These are phyloP conservation scores for Drosophila nigricruria DNA, from an alignment of 2,888 invertebrate genomes.

Conservation along the genomic window DNA sequence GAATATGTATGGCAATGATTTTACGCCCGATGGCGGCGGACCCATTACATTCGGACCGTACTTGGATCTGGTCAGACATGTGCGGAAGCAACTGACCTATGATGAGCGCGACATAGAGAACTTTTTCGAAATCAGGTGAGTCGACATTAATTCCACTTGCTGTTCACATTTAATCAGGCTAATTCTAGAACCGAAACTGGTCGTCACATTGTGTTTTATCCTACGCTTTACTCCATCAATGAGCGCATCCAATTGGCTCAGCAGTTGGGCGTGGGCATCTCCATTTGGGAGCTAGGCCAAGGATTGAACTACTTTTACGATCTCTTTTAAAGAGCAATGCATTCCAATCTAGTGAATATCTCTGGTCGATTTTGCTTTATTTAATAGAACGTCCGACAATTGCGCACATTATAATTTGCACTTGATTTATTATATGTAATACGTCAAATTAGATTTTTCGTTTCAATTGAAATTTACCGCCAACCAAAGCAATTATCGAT, in stretches of 20 bases:
- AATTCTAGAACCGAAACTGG: constrained; percentile 88
- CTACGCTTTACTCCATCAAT: constrained; percentile 94
- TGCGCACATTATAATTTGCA: constrained; percentile 2
- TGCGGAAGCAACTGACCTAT: constrained; percentile 91
- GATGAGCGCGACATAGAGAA: constrained; percentile 93
- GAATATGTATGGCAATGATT: constrained; percentile 97
- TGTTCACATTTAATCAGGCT: neutral
- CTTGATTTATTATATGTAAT: neutral
- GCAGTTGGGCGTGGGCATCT: constrained; percentile 93
- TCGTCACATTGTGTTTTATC: constrained; percentile 93
- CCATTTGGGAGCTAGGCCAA: constrained; percentile 98
- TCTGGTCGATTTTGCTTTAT: constrained; percentile 9
- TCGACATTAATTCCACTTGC: constrained; percentile 4
- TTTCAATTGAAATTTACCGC: neutral
- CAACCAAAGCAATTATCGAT: neutral
- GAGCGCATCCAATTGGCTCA: constrained; percentile 92
- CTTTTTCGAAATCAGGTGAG: constrained; percentile 93
- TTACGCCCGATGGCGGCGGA: constrained; percentile 92
- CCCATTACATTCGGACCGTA: constrained; percentile 93
- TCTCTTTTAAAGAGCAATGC: constrained; percentile 87
- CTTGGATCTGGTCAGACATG: constrained; percentile 90
- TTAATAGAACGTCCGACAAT: constrained; percentile 6
- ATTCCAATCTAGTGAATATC: constrained; percentile 21
- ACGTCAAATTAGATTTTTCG: neutral
- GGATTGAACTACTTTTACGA: constrained; percentile 98